Conservation (phyloP, 2,113 vertebrate species). For the Neopipo cinnamomea region DNA sequence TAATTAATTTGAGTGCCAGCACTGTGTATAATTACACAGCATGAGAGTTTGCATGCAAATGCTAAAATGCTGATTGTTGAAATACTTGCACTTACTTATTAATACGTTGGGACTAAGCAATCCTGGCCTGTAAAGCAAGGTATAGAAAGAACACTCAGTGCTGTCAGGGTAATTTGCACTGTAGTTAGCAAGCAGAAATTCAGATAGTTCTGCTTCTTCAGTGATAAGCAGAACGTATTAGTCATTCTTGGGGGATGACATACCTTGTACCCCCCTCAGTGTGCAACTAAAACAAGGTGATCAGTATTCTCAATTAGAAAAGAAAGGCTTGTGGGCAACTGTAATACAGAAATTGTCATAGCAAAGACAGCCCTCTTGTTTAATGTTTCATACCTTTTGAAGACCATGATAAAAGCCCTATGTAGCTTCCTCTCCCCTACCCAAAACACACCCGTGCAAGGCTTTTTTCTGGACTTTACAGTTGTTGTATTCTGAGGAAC, state of each 20-base stretch:
- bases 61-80: constrained; percentile 83
- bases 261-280: constrained; percentile 62
- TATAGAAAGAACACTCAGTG: constrained; percentile 27
- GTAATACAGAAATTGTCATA: background rate
- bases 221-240: constrained; percentile 64
- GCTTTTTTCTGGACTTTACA: background rate
- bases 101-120: constrained; percentile 75
- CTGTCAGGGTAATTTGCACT: constrained; percentile 69
- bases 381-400: background rate
- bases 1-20: constrained; percentile 92
- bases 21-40: constrained; percentile 86
- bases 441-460: background rate
- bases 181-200: constrained; percentile 73
- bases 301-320: constrained; percentile 44
- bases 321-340: background rate
- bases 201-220: constrained; percentile 71
- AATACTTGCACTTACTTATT: constrained; percentile 78
- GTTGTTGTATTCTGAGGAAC: background rate
- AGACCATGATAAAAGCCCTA: background rate
- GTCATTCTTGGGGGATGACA: constrained; percentile 58
- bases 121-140: constrained; percentile 72
- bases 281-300: constrained; percentile 55
- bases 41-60: constrained; percentile 83
- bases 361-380: background rate
- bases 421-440: background rate